phyloP scores from a whole-genome alignment of 1,140 invertebrate genomes.

The Trichonephila clavipes region DNA sequence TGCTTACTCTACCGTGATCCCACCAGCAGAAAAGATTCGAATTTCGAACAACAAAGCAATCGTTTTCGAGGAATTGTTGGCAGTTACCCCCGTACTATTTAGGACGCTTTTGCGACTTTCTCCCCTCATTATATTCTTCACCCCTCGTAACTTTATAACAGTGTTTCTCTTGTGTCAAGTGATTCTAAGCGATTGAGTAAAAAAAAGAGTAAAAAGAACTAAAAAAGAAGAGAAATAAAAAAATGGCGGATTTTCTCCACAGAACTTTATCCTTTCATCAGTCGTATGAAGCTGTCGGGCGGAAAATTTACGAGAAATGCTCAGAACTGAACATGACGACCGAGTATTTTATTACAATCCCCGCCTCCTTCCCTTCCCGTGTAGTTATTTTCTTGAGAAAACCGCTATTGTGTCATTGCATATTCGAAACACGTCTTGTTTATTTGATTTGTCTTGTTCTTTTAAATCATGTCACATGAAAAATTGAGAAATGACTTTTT shows the following conservation, averaged over 20 bases:
- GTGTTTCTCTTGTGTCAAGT: constrained; percentile 27
- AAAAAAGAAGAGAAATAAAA: neutral
- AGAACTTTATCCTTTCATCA: constrained; percentile 45
- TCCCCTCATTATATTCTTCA: neutral
- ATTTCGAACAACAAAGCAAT: neutral
- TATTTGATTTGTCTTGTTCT: constrained; percentile 35
- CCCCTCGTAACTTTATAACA: neutral
- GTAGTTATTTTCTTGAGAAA: constrained; percentile 16
- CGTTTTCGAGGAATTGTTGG: neutral
- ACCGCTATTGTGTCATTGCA: neutral
- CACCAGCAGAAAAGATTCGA: neutral
- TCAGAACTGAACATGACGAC: constrained; percentile 36
- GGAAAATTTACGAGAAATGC: constrained; percentile 48
- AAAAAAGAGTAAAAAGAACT: neutral
- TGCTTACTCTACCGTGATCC: neutral
- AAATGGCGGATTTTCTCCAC: constrained; percentile 19
- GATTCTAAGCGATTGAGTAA: neutral
- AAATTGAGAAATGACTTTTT: neutral
- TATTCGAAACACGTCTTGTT: constrained; percentile 16
- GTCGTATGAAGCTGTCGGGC: constrained; percentile 21
- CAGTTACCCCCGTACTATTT: neutral
- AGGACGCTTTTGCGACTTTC: constrained; percentile 15
- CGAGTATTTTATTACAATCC: constrained; percentile 27
- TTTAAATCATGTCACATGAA: neutral
- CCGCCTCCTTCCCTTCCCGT: neutral